These are phyloP conservation scores for Entomobrya multifasciata DNA, from an alignment of 2,888 invertebrate genomes.

Conservation along the genomic window DNA sequence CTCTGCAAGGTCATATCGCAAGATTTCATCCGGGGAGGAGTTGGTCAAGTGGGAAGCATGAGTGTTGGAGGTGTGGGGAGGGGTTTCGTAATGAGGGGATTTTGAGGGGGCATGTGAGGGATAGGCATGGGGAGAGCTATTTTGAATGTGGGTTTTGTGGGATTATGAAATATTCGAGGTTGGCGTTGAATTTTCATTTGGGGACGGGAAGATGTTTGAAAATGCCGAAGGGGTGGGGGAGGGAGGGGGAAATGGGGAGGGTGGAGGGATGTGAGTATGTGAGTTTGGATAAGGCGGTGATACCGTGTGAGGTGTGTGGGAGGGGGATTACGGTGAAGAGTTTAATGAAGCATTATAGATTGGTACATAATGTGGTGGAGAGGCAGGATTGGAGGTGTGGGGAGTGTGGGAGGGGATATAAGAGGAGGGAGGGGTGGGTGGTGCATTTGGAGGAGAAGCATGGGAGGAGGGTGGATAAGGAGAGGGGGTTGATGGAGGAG, in stretches of 20 bases:
- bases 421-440: constrained; percentile 34
- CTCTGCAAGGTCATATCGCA: neutral
- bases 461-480: neutral
- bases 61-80: constrained; percentile 31
- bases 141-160: constrained; percentile 40
- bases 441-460: constrained; percentile 35
- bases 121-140: constrained; percentile 18
- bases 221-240: neutral
- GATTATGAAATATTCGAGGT: neutral
- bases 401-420: constrained; percentile 27
- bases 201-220: neutral
- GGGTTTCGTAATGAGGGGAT: neutral
- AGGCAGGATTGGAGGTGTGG: neutral
- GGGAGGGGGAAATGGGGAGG: neutral
- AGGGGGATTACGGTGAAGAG: neutral
- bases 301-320: constrained; percentile 35
- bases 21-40: constrained; percentile 10
- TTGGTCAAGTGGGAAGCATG: neutral
- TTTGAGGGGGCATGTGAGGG: constrained; percentile 19
- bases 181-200: constrained; percentile 39
- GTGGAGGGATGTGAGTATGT: neutral
- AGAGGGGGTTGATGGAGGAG: neutral
- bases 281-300: neutral
- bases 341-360: constrained; percentile 21
- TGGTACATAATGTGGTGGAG: constrained; percentile 38